Evolutionary conservation across 2,113 vertebrate genomes (phyloP), one percentile per base, ranked within the genome.

Genomic region (Archilochus colubris): DNA sequence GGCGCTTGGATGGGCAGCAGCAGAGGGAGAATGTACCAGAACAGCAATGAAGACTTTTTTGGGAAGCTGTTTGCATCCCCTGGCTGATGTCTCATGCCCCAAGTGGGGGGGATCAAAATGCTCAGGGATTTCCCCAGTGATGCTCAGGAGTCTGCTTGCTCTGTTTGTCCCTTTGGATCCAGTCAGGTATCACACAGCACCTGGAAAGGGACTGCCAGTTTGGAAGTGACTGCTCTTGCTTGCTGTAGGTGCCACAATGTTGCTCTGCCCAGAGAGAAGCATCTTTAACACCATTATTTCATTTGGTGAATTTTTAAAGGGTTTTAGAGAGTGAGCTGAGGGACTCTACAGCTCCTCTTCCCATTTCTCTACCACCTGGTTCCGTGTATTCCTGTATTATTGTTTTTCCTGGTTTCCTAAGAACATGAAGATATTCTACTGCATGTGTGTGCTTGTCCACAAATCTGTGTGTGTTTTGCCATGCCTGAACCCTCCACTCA

Each of bases 271-370:
- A 63, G 73, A 44, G 91, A 94, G 74, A 87, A 87, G 62, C 77
- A 46, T 61, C 92, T 84, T 86, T 64, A 81, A 59, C 69, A n/a
- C 40, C 1, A 0, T 48, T 75, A 16, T 68, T 93, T 91, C 62
- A 67, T 66, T 8, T 86, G 87, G 82, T 91, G 59, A 74, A 69
- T 94, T 94, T 94, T 94, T 80, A 82, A 96, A 91, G 31, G 63
- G 0, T 85, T 94, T 89, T 40, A 68, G 68, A 68, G 68, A 74
- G 80, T 1, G 14, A 91, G 59, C 85, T 77, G 57, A 61, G 62
- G 75, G 75, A 93, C 64, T 95, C 77, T 11, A 21, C n/a, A 80
- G 72, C 43, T 88, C 40, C 64, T n/a, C 31, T 67, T 84, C 48
- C 73, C 31, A 20, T 79, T 94, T 74, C 67, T 10, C 1, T 5